phyloP scores from a whole-genome alignment of 2,888 invertebrate species.

The Melanophora roralis region DNA sequence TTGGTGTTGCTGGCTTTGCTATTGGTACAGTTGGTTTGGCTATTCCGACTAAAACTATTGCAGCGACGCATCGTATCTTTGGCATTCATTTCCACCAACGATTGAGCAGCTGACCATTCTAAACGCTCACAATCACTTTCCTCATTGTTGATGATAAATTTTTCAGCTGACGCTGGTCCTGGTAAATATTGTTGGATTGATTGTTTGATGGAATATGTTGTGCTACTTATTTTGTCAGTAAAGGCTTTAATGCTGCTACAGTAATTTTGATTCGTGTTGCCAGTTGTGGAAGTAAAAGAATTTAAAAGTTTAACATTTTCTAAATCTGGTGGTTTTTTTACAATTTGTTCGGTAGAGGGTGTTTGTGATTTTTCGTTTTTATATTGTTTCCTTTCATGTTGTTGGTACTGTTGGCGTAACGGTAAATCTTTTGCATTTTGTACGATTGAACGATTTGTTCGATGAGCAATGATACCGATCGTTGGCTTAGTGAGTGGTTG shows the following conservation, averaged over 20 bases:
- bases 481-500: conserved; percentile 45
- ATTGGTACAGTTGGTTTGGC: background rate
- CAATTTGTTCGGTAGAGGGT: conserved; percentile 61
- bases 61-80: conserved; percentile 71
- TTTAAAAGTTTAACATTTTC: conserved; percentile 65
- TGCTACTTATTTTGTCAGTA: conserved; percentile 21
- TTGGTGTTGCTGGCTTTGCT: conserved; percentile 2
- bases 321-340: conserved; percentile 63
- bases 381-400: conserved; percentile 53
- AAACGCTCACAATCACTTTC: conserved; percentile 71
- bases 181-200: conserved; percentile 59
- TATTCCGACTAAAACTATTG: conserved; percentile 36
- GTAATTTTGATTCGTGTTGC: conserved; percentile 46
- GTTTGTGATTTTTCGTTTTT: conserved; percentile 54
- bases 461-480: conserved; percentile 37
- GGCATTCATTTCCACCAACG: conserved; percentile 75
- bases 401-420: conserved; percentile 52
- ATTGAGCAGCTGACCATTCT: conserved; percentile 77
- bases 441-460: conserved; percentile 6
- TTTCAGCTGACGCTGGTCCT: conserved; percentile 41
- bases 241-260: background rate
- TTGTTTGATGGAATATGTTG: conserved; percentile 54
- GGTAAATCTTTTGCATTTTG: conserved; percentile 52
- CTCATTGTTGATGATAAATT: conserved; percentile 53
- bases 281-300: conserved; percentile 63